A percentile compares a stretch with the other conserved stretches of the same genome.
These are phyloP conservation scores for Danio kyathit DNA, from an alignment of 2,797 vertebrate genomes.

Conservation along the genomic window DNA sequence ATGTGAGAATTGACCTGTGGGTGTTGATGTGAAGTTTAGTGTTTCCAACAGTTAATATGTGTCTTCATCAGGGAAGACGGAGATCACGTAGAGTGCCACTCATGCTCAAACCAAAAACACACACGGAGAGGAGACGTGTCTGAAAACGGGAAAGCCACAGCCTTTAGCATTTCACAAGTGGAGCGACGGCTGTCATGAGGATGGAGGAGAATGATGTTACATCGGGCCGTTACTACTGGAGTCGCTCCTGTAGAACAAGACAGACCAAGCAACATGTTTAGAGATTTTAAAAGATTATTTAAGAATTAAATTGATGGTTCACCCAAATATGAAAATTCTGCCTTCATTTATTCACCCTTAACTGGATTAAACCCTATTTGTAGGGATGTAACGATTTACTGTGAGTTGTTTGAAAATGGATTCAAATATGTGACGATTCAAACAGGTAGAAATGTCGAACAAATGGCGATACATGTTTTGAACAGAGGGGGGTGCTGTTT, in stretches of 20 bases:
- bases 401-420: no score
- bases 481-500: no score
- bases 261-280: constrained; percentile 47
- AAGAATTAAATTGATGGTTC: no score
- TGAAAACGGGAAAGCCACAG: constrained; percentile 17
- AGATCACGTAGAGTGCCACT: constrained; percentile 2
- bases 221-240: neutral
- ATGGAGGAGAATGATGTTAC: constrained; percentile 33
- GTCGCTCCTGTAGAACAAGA: constrained; percentile 52
- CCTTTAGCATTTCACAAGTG: constrained; percentile 30
- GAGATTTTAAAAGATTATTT: constrained; percentile 37
- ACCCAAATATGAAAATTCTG: no score
- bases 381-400: no score
- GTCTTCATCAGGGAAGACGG: constrained; percentile 19
- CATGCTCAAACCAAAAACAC: constrained; percentile 25
- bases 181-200: constrained; percentile 6
- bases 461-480: no score
- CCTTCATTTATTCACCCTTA: no score
- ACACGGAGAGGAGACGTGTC: neutral
- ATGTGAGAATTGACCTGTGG: constrained; percentile 48
- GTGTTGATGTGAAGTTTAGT: constrained; percentile 4
- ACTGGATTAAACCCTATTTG: no score
- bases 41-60: constrained; percentile 17
- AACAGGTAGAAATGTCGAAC: no score
- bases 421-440: no score